phyloP scores from a whole-genome alignment of 1,140 invertebrate species.

The Amphibalanus amphitrite region DNA sequence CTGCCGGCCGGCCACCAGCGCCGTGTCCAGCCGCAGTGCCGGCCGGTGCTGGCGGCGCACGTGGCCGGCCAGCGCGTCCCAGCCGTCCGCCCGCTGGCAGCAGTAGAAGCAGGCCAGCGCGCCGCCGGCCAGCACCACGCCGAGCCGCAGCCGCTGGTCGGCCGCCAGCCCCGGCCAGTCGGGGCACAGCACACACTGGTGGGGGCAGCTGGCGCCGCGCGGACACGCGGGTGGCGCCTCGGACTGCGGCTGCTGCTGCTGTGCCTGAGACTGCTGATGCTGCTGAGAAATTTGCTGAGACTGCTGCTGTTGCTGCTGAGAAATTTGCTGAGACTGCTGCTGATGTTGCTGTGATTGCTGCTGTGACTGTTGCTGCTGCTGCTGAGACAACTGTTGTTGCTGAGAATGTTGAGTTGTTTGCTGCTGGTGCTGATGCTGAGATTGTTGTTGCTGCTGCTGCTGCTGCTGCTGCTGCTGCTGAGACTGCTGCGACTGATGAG shows the following conservation, averaged over 20 bases:
- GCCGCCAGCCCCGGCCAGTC: not conserved
- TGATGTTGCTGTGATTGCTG: slow-evolving; percentile 17
- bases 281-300: slow-evolving; percentile 14
- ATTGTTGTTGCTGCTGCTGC: slow-evolving; percentile 11
- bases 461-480: slow-evolving; percentile 8
- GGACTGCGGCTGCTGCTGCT: slow-evolving; percentile 20
- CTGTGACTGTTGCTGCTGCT: not conserved
- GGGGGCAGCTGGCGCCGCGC: not conserved
- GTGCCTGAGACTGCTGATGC: slow-evolving; percentile 10
- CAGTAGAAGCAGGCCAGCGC: slow-evolving; percentile 5
- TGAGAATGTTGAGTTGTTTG: slow-evolving; percentile 15
- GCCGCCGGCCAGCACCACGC: not conserved
- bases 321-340: slow-evolving; percentile 22
- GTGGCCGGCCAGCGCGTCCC: not conserved
- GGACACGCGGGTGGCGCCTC: slow-evolving; percentile 18
- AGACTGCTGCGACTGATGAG: slow-evolving; percentile 7
- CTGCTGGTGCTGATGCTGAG: slow-evolving; percentile 14
- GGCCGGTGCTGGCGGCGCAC: not conserved
- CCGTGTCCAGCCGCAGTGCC: not conserved
- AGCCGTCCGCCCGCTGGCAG: not conserved
- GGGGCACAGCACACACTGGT: not conserved
- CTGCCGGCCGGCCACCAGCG: not conserved
- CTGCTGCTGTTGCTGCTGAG: too few relatives aligned
- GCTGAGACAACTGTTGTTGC: slow-evolving; percentile 20
- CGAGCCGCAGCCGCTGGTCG: not conserved